Evolutionary conservation across 2,113 vertebrate genomes (phyloP).

Genomic region (Pelodiscus sinensis): DNA sequence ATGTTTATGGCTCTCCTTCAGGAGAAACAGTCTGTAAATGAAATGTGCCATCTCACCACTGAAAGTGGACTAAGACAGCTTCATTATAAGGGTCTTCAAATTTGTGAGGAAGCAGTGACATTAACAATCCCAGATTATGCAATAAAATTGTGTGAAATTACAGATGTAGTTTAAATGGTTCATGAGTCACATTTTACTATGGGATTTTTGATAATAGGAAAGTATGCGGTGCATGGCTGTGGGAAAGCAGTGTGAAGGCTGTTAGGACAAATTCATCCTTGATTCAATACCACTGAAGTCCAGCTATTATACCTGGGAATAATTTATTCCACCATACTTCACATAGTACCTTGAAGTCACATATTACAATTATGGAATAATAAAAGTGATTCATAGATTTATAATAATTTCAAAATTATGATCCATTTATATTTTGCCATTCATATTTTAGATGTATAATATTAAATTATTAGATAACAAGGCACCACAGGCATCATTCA

Average conservation of each 20-base stretch:
- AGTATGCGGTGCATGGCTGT: background rate
- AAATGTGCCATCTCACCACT: background rate
- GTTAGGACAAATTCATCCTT: background rate
- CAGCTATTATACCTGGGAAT: background rate
- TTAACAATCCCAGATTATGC: background rate
- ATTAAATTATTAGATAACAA: background rate
- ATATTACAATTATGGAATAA: background rate
- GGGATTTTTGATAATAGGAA: conserved; percentile 16
- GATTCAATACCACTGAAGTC: background rate
- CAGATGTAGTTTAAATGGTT: background rate
- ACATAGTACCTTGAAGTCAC: background rate
- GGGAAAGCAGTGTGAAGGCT: background rate
- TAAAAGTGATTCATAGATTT: background rate
- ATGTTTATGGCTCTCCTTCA: background rate
- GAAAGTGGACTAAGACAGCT: conserved; percentile 14
- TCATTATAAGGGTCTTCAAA: background rate
- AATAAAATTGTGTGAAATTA: background rate
- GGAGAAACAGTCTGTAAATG: conserved; percentile 36
- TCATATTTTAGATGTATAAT: background rate
- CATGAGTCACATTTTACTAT: background rate
- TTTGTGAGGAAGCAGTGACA: conserved; percentile 25
- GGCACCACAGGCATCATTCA: background rate
- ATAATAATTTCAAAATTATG: background rate
- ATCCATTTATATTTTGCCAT: background rate
- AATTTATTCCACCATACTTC: background rate